Evolutionary conservation across 2,797 vertebrate genomes (phyloP), one percentile per base, ranked within the genome.

Genomic region (Pelobates cultripes): DNA sequence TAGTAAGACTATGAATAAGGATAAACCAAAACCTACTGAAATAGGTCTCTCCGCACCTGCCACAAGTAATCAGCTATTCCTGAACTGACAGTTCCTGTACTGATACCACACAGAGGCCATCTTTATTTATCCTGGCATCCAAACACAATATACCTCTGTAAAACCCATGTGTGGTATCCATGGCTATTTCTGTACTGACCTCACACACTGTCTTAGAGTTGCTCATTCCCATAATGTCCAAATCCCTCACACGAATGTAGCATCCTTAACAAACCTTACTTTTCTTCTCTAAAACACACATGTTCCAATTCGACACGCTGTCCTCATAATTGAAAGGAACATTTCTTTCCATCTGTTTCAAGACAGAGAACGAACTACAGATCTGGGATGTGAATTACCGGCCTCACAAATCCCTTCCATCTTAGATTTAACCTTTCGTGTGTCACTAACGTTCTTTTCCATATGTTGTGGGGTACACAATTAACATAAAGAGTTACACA

Each of bases 301-400:
- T 79, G 70, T 67, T 71, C 45, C 5, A 47, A 73, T 79, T 79
- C 15, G 45, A 73, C 61, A 72, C 70, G 44, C 77, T n/a, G 15
- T 42, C 78, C 57, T n/a, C 44, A 7, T 13, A 79, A 43, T 42
- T 73, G 40, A 57, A 45, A 13, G 43, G 43, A 73, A 79, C 66
- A 51, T 64, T 73, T 55, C 12, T 41, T 67, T 72, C 70, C 78
- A 79, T 79, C 70, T 73, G 78, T 73, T 47, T 79, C 77, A 60
- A 66, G 10, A 28, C 9, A 79, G 77, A 70, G 77, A 78, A 70
- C 60, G 60, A 57, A 7, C 77, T 70, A 9, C 68, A 72, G 78
- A n/a, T 61, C 14, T 60, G 41, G 77, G 60, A 61, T 0, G 14
- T 15, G 66, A 55, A 79, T 79, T 79, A 72, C 71, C 40, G 57